Conservation (phyloP, 1,140 invertebrate genomes). For the Theocolax elegans region DNA sequence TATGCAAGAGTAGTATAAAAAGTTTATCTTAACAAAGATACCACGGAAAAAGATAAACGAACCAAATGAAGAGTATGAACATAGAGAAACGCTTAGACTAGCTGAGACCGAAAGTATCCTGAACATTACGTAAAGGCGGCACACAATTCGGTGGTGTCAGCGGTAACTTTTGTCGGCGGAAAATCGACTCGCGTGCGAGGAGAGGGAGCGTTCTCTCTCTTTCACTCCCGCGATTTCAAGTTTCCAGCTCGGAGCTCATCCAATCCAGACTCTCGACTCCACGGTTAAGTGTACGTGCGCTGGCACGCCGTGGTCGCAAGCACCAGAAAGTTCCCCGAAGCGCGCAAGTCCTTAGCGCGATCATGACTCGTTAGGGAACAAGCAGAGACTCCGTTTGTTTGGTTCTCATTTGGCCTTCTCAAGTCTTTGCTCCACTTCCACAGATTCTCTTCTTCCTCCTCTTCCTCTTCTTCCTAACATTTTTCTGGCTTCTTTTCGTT, state of each 20-base stretch:
- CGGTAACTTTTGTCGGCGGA: slow-evolving; percentile 29
- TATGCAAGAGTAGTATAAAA: no score
- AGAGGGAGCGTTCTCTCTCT: no score
- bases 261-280: not conserved
- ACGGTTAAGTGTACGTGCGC: not conserved
- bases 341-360: slow-evolving; percentile 27
- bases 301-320: not conserved
- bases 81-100: no score
- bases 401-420: slow-evolving; percentile 33
- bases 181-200: slow-evolving; percentile 27
- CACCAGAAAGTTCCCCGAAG: slow-evolving; percentile 8
- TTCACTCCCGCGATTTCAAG: slow-evolving; percentile 19
- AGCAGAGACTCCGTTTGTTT: slow-evolving; percentile 21
- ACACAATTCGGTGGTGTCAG: slow-evolving; percentile 19
- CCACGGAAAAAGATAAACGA: no score
- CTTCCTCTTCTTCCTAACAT: not conserved
- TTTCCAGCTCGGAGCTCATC: slow-evolving; percentile 11
- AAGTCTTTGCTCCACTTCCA: slow-evolving; percentile 1
- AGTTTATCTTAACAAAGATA: no score
- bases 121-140: not conserved
- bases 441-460: not conserved
- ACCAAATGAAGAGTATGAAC: no score
- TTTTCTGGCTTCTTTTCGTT: not conserved
- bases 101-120: no score
- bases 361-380: slow-evolving; percentile 29